Conservation (phyloP, 2,888 invertebrate genomes). For the Neoaliturus tenellus region DNA sequence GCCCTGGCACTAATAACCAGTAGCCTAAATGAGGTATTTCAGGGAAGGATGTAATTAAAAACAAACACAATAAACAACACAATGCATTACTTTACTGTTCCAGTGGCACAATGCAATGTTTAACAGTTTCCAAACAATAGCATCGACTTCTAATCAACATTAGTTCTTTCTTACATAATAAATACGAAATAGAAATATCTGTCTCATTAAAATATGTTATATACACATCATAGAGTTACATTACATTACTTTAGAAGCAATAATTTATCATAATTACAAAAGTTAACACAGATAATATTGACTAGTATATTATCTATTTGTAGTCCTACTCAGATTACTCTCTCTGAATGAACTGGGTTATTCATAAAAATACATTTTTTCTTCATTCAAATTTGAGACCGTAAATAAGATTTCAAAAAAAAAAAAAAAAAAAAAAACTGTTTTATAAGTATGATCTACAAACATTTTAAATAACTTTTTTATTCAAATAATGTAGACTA, state of each 20-base stretch:
- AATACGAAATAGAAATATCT: slow-evolving; percentile 48
- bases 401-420: too few relatives aligned
- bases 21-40: too few relatives aligned
- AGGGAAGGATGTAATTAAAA: neutral
- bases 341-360: too few relatives aligned
- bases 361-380: too few relatives aligned
- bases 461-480: too few relatives aligned
- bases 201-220: slow-evolving; percentile 30
- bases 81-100: slow-evolving; percentile 50
- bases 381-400: too few relatives aligned
- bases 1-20: too few relatives aligned
- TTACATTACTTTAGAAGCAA: slow-evolving; percentile 51
- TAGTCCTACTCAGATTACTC: slow-evolving; percentile 57
- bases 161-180: slow-evolving; percentile 40
- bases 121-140: slow-evolving; percentile 3
- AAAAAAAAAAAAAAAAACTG: too few relatives aligned
- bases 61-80: slow-evolving; percentile 1
- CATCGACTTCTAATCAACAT: slow-evolving; percentile 18
- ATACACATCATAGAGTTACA: slow-evolving; percentile 20
- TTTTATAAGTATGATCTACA: too few relatives aligned
- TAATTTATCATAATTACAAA: slow-evolving; percentile 54
- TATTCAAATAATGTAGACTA: too few relatives aligned
- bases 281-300: slow-evolving; percentile 65
- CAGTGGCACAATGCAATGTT: slow-evolving; percentile 46
- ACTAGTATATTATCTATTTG: slow-evolving; percentile 64